Evolutionary conservation across 2,888 invertebrate genomes (phyloP).

Genomic region (Druceiella hillmani): DNA sequence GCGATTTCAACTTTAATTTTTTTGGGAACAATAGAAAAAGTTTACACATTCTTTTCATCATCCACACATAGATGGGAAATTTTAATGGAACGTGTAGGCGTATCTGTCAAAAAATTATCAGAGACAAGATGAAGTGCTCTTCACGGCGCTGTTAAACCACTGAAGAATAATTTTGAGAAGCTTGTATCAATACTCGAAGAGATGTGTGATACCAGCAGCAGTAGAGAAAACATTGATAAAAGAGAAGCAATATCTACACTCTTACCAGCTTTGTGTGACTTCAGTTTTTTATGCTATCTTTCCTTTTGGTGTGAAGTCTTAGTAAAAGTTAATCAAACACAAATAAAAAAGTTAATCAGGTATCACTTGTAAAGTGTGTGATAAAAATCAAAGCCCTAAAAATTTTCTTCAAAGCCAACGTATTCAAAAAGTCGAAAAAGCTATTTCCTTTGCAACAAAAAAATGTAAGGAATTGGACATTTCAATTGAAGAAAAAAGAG

Average conservation of each 20-base stretch:
- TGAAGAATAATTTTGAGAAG: not conserved
- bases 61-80: slow-evolving; percentile 1
- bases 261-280: slow-evolving; percentile 1
- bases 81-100: not conserved
- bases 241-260: not conserved
- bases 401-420: no score
- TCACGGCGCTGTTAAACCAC: not conserved
- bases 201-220: not conserved
- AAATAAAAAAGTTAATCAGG: no score
- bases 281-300: not conserved
- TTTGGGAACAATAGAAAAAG: not conserved
- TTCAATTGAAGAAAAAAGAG: no score
- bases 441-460: no score
- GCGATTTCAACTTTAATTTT: not conserved
- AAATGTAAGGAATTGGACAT: no score
- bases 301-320: slow-evolving; percentile 3
- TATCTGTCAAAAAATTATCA: not conserved
- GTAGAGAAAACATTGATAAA: not conserved
- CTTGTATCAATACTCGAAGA: not conserved
- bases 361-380: no score
- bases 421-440: no score
- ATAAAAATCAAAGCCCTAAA: no score
- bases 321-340: no score
- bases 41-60: not conserved
- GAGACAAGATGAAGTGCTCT: not conserved